These are phyloP conservation scores for Sebastes matsubarae DNA, from an alignment of 2,797 vertebrate species.

Conservation along the genomic window DNA sequence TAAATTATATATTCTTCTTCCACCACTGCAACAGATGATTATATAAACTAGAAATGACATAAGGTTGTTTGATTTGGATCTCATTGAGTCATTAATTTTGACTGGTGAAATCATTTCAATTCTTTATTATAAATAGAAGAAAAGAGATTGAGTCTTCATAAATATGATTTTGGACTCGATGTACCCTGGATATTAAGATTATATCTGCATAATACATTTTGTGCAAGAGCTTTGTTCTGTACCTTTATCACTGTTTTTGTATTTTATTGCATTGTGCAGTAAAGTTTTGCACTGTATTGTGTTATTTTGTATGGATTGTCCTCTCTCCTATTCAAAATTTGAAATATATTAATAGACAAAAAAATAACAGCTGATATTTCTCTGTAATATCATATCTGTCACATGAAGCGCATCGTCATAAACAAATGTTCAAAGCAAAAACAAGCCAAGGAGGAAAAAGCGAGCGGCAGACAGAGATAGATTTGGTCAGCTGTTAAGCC, in stretches of 20 bases:
- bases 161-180: background rate
- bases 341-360: background rate
- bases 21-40: background rate
- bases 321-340: background rate
- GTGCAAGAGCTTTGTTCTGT: background rate
- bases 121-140: background rate
- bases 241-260: background rate
- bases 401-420: background rate
- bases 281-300: background rate
- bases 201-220: background rate
- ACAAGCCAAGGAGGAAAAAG: conserved; percentile 3
- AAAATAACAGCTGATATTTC: background rate
- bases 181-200: background rate
- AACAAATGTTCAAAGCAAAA: conserved; percentile 17
- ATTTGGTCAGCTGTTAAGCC: conserved; percentile 60
- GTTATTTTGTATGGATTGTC: background rate
- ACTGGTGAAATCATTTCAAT: background rate
- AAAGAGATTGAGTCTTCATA: background rate
- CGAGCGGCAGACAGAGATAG: conserved; percentile 29
- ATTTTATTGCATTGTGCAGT: background rate
- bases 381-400: background rate
- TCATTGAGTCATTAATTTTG: background rate
- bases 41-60: background rate
- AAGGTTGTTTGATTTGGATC: background rate
- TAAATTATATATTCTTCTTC: background rate